These are phyloP conservation scores for Picus viridis DNA, from an alignment of 2,797 vertebrate genomes.

Conservation along the genomic window DNA sequence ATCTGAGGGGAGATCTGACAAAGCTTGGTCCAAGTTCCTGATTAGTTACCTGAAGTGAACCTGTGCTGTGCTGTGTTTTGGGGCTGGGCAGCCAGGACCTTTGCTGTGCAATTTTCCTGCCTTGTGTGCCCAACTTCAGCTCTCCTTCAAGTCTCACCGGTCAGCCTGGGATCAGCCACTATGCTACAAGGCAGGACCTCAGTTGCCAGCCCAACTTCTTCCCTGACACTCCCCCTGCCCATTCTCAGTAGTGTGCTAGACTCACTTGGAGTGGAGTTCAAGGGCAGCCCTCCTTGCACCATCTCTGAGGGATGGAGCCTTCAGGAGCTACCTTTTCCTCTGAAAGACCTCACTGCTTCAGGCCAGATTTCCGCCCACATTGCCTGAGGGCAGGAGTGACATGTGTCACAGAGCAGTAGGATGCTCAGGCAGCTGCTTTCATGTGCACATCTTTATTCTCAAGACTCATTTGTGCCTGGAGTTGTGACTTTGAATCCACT, in stretches of 20 bases:
- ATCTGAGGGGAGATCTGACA: background rate
- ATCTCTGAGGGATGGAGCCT: background rate
- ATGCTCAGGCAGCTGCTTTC: background rate
- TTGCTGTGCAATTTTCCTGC: background rate
- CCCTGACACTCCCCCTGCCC: background rate
- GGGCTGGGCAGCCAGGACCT: background rate
- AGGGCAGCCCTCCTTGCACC: background rate
- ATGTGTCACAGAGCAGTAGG: background rate
- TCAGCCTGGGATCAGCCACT: background rate
- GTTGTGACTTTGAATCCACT: background rate
- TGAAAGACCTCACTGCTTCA: background rate
- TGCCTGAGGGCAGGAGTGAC: background rate
- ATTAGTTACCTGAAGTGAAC: background rate
- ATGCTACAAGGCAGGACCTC: accelerated
- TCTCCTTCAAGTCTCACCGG: background rate
- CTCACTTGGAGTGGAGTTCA: background rate
- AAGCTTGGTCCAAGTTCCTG: background rate
- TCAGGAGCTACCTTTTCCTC: background rate
- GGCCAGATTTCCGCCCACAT: accelerated
- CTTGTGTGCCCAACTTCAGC: background rate
- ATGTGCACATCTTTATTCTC: background rate
- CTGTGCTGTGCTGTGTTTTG: background rate
- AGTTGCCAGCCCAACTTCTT: background rate
- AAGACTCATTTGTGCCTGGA: background rate
- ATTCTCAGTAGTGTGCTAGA: accelerated